Evolutionary conservation across 2,797 vertebrate genomes (phyloP).

Genomic region (Oreortyx pictus): DNA sequence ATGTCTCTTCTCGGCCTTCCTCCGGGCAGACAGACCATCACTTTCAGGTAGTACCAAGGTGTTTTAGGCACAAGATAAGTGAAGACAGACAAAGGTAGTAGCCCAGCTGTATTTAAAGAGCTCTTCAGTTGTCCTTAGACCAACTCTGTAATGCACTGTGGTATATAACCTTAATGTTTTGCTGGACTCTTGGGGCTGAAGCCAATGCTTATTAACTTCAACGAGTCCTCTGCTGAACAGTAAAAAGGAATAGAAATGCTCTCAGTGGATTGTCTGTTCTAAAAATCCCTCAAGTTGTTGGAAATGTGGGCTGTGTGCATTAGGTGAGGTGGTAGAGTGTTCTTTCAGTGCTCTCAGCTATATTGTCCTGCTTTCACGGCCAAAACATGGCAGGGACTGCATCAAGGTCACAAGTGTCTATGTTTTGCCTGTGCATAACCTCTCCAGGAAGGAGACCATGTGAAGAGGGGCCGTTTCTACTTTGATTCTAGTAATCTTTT

Average conservation of each 20-base stretch:
- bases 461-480: background rate
- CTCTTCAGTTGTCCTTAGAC: background rate
- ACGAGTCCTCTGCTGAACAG: background rate
- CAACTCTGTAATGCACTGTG: background rate
- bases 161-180: background rate
- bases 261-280: background rate
- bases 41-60: background rate
- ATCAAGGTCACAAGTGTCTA: background rate
- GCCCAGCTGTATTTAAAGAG: background rate
- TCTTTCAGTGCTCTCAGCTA: background rate
- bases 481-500: background rate
- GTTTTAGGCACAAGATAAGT: background rate
- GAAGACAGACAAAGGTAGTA: background rate
- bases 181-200: background rate
- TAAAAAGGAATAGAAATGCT: background rate
- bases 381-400: background rate
- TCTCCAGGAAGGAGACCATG: background rate
- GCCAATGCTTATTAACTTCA: background rate
- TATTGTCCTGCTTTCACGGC: fast-evolving
- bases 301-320: background rate
- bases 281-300: background rate
- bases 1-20: background rate
- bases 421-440: background rate
- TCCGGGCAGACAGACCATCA: background rate
- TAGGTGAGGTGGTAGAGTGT: background rate